Evolutionary conservation across 1,140 invertebrate genomes (phyloP).

Genomic region (Penaeus japonicus): DNA sequence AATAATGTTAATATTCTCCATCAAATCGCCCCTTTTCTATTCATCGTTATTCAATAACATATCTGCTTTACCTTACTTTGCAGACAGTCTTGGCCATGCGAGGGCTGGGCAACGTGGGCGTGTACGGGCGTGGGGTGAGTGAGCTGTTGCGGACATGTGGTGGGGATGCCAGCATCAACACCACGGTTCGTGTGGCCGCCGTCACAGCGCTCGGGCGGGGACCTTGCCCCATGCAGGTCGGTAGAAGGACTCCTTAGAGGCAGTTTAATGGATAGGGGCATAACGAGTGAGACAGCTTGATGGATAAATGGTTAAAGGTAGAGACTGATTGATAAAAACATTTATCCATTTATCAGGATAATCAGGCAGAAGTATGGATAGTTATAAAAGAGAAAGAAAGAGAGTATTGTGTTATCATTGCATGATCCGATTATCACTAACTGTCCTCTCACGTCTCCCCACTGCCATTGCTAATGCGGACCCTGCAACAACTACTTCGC

Average conservation of each 20-base stretch:
- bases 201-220: not conserved
- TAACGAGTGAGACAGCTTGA: not conserved
- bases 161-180: not conserved
- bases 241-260: not conserved
- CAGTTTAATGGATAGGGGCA: too few species aligned
- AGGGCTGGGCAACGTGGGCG: conserved; percentile 23
- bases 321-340: not conserved
- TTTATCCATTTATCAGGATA: too few species aligned
- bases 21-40: not conserved
- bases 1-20: not conserved
- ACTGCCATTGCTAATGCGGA: not conserved
- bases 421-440: too few species aligned
- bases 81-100: conserved; percentile 35
- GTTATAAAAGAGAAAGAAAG: too few species aligned
- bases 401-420: too few species aligned
- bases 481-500: not conserved
- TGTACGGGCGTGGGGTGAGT: conserved; percentile 2
- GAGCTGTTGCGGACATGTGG: not conserved
- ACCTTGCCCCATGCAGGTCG: conserved; percentile 11
- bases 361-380: too few species aligned
- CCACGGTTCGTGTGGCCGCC: not conserved
- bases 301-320: too few species aligned
- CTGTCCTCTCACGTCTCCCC: not conserved
- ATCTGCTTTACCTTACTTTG: not conserved
- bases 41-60: not conserved